Conservation (phyloP, 2,113 vertebrate species). For the Percina caprodes region DNA sequence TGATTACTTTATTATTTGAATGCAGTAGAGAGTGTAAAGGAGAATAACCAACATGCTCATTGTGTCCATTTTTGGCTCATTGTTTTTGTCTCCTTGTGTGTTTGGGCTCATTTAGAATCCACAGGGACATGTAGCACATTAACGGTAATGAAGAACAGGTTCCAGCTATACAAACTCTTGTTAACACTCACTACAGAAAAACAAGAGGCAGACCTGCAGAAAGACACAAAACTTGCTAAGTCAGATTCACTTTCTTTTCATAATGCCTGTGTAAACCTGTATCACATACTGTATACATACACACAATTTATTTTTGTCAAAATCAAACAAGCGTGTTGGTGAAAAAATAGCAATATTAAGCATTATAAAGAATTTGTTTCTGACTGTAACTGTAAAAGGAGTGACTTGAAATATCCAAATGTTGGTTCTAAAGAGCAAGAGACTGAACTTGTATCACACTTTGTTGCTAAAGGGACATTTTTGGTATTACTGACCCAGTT, state of each 20-base stretch:
- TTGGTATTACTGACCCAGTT: constrained; percentile 36
- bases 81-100: not conserved
- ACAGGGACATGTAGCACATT: constrained; percentile 11
- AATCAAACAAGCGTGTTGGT: constrained; percentile 7
- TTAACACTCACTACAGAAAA: constrained; percentile 31
- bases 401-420: constrained; percentile 47
- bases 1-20: constrained; percentile 23
- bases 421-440: constrained; percentile 55
- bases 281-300: not conserved
- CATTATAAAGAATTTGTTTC: constrained; percentile 9
- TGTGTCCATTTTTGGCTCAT: not conserved
- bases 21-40: constrained; percentile 30
- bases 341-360: constrained; percentile 33
- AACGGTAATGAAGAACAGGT: not conserved
- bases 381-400: constrained; percentile 48
- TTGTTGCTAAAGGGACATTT: constrained; percentile 23
- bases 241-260: not conserved
- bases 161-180: constrained; percentile 1
- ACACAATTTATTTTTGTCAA: constrained; percentile 14
- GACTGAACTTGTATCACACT: constrained; percentile 10
- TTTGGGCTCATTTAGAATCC: not conserved
- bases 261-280: not conserved
- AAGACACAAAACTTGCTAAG: not conserved
- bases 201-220: not conserved
- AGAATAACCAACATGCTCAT: constrained; percentile 1